These are phyloP conservation scores for Nemotelus nigrinus DNA, from an alignment of 2,888 invertebrate genomes.

Conservation along the genomic window DNA sequence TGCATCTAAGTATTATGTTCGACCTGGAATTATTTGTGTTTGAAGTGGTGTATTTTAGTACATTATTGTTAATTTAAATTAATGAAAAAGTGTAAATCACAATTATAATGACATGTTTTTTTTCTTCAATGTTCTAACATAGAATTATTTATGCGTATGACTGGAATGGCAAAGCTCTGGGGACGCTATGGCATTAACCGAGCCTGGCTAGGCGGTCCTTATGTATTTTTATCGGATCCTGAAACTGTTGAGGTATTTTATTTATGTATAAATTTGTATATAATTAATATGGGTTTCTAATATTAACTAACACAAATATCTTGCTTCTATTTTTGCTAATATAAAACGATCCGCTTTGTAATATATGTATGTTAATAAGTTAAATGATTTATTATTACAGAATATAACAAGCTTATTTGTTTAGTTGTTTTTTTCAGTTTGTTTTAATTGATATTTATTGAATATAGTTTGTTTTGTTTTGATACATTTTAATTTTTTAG, in stretches of 20 bases:
- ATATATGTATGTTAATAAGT: too few species aligned
- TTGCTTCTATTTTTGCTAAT: not conserved
- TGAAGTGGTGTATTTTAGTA: not conserved
- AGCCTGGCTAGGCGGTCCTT: conserved; percentile 67
- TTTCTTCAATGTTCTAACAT: conserved; percentile 47
- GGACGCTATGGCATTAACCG: conserved; percentile 67
- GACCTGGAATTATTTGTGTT: too few species aligned
- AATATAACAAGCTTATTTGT: too few species aligned
- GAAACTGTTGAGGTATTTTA: conserved; percentile 65
- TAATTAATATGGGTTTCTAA: not conserved
- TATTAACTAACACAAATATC: not conserved
- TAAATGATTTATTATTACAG: too few species aligned
- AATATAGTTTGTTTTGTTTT: too few species aligned
- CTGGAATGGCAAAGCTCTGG: conserved; percentile 66
- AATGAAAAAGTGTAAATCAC: not conserved
- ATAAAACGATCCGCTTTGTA: not conserved
- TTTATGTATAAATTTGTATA: conserved; percentile 11
- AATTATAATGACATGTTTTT: conserved; percentile 13
- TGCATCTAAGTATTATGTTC: too few species aligned
- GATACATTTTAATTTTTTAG: too few species aligned
- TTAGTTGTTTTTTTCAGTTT: too few species aligned
- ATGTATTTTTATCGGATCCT: conserved; percentile 67
- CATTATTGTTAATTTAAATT: not conserved
- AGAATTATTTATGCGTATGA: conserved; percentile 67
- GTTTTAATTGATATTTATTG: too few species aligned